A percentile compares a stretch with the other conserved stretches of the same genome.
These are phyloP conservation scores for Lepidocyrtinus sp. DNA, from an alignment of 2,888 invertebrate genomes.

Conservation along the genomic window DNA sequence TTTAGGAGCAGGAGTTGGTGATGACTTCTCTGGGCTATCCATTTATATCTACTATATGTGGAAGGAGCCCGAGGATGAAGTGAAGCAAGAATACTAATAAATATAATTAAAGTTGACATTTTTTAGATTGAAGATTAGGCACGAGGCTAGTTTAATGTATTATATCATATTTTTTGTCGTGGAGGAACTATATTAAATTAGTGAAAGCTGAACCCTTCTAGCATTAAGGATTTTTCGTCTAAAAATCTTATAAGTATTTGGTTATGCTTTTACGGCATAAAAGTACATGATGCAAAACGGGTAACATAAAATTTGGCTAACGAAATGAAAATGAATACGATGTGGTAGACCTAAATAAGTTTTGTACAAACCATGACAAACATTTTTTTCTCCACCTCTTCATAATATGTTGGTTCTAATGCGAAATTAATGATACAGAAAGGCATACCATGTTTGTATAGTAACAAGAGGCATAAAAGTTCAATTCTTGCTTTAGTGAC, in stretches of 20 bases:
- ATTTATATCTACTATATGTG: neutral
- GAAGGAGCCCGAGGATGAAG: neutral
- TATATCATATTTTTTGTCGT: neutral
- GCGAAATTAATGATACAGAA: conserved; percentile 2
- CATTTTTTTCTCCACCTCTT: neutral
- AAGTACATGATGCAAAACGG: no score
- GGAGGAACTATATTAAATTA: neutral
- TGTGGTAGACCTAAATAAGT: no score
- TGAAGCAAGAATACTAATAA: conserved; percentile 32
- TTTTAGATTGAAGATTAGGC: conserved; percentile 23
- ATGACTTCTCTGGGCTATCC: neutral
- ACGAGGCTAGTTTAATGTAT: neutral
- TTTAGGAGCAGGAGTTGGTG: conserved; percentile 2
- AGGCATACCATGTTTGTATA: neutral
- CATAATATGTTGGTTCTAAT: neutral
- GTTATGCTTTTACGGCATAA: no score
- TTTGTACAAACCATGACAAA: no score
- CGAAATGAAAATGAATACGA: no score
- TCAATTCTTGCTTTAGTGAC: no score
- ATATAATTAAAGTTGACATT: conserved; percentile 34
- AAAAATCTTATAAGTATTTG: no score
- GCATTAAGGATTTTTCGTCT: neutral
- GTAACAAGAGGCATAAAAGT: no score
- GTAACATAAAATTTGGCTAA: no score
- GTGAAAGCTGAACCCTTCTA: neutral